phyloP scores from a whole-genome alignment of 2,113 vertebrate species.

The Uria lomvia region DNA sequence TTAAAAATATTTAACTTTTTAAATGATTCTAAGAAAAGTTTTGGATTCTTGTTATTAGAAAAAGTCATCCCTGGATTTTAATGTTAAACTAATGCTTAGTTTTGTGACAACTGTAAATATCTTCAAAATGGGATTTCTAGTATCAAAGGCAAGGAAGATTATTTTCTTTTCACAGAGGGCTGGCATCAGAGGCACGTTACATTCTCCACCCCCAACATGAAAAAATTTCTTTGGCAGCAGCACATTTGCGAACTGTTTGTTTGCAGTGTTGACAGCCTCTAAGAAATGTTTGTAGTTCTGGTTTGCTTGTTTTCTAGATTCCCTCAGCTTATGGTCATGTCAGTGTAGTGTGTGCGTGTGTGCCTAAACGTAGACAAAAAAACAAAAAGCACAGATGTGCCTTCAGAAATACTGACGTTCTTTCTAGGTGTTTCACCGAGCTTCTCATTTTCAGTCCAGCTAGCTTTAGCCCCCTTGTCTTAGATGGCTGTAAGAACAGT shows the following conservation, averaged over 20 bases:
- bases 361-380: neutral
- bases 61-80: neutral
- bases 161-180: neutral
- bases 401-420: neutral
- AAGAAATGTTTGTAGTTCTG: neutral
- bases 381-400: neutral
- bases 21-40: neutral
- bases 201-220: neutral
- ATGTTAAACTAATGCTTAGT: neutral
- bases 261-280: neutral
- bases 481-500: neutral
- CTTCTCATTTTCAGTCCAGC: neutral
- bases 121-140: neutral
- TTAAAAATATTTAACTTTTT: neutral
- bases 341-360: too few species aligned
- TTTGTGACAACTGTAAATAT: neutral
- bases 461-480: neutral
- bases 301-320: neutral
- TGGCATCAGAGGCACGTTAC: neutral
- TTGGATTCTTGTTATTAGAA: neutral
- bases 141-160: neutral
- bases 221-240: slow-evolving; percentile 22
- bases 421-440: neutral
- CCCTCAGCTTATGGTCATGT: neutral
- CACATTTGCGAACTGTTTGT: neutral